Evolutionary conservation across 2,888 invertebrate species (phyloP), one percentile per base, ranked within the genome.

Genomic region (Lithophane socia): DNA sequence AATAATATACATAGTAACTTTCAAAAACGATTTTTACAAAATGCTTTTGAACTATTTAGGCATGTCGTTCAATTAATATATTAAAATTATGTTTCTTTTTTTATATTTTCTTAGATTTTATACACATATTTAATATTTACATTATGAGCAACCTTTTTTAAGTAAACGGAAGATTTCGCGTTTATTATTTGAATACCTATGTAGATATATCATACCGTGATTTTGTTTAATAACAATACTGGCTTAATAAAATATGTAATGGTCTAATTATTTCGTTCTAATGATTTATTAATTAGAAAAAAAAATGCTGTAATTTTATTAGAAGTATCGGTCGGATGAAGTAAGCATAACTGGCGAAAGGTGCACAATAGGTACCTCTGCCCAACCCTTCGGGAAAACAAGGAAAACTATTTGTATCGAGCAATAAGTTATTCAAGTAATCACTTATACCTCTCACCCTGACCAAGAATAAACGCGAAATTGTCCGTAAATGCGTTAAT

Each of bases 101-200:
- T 58, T 16, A 42, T 24, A 58, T 52, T 49, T 60, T 56, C 13
- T 64, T 58, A 29, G 24, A 72, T 83, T 56, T 70, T 85, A 68
- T 77, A 64, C 42, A 70, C 44, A 75, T 52, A 63, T 60, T 65
- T 56, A 56, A 58, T 86, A 74, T 83, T 72, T 83, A 86, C 73
- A 77, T 3, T 24, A 74, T 83, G 86, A 85, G 77, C 86, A 85
- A 80, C 37, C n/a, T 67, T 68, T 13, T 60, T 63, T 49, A 71
- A 67, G 44, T 60, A 3, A 66, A 72, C 71, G 60, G 69, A 82
- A 65, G 44, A 85, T 77, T 71, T 85, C 77, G 47, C 77, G 73
- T 65, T 49, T n/a, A 52, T n/a, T 8, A 52, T 52, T 52, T n/a
- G 0, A 52, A 52, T 8, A 18, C 8, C 18, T 52, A 8, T 21